Conservation (phyloP, 92 coral and sea anemone species). For the Montipora capitata region DNA sequence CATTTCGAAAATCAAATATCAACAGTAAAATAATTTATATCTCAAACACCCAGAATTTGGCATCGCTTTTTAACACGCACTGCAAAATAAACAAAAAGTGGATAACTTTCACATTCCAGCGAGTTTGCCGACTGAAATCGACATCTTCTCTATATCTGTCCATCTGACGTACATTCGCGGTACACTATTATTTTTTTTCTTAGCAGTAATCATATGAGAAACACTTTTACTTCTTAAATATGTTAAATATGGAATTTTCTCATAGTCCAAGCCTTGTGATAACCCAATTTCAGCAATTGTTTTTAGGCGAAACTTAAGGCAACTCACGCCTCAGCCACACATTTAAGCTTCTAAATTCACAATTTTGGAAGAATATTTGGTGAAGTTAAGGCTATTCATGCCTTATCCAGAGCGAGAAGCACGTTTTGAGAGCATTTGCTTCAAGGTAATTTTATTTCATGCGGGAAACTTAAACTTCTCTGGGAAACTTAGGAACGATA, state of each 20-base stretch:
- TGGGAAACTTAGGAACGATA: no score
- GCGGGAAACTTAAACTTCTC: no score
- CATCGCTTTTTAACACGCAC: constrained; percentile 7
- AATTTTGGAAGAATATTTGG: no score
- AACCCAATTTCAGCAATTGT: constrained; percentile 7
- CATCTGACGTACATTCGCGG: constrained; percentile 22
- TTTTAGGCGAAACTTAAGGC: constrained; percentile 19
- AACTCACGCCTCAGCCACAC: constrained; percentile 2
- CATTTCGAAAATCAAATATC: constrained; percentile 19
- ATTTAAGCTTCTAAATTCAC: not conserved
- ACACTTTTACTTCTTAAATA: not conserved
- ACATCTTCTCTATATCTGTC: not conserved
- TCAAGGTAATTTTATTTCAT: no score
- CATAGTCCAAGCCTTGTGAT: constrained; percentile 7
- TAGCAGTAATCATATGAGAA: constrained; percentile 7
- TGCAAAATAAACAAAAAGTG: not conserved
- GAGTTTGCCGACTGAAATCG: constrained; percentile 14
- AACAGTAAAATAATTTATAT: constrained; percentile 2
- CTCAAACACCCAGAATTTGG: constrained; percentile 14
- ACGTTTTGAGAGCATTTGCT: no score
- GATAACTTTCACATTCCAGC: constrained; percentile 3
- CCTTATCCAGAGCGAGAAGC: no score
- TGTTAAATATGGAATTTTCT: constrained; percentile 9
- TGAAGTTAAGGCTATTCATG: not conserved
- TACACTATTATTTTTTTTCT: constrained; percentile 5